Base-by-base conservation (phyloP, 1,140 invertebrate genomes). In the Psilanteris sp. region DNA sequence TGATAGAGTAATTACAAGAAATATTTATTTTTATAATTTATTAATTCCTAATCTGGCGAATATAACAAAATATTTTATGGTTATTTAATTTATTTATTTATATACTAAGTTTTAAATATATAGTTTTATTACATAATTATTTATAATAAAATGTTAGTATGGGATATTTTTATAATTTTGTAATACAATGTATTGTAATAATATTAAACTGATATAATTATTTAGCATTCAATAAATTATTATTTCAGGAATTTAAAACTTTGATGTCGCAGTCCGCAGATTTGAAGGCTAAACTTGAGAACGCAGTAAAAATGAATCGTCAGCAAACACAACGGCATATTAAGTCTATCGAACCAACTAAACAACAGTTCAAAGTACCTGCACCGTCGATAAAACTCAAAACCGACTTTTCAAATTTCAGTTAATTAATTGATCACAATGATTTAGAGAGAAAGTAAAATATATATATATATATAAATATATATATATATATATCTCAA, bases 381-480 rank as follows among this genome's bases (percentile, higher is more conserved):
- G 83, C 89, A 24, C 91, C 92, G 62, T 94, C 95, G 5, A 98
- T 98, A 79, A 96, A 97, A 87, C 90, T 98, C 32, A 98, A 97
- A 91, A 98, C 96, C 9, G 95, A 98, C 88, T 99, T 99, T 84
- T 96, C 96, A 78, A 97, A 98, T 89, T 98, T 96, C 79, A 92
- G 91, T 76, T 93, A 90, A 48, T 9, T 20, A n/a, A 3, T 1
- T 6, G 14, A 11, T 10, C n/a, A 29, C 13, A 5, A 20, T 5
- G 8, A 13, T 2, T 11, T 10, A 31, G 7, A 37, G 34, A 37
- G 22, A 26, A 46, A 11, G 9, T n/a, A n/a, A n/a, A 14, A 32
- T 15, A 18, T 31, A 29, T 34, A 37, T 18, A 37, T 15, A 27
- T 26, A 43, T 34, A 15, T 15, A 34, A 7, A 10, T 29, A 11